Evolutionary conservation across 2,797 vertebrate species (phyloP).

Genomic region (Cuniculus paca): DNA sequence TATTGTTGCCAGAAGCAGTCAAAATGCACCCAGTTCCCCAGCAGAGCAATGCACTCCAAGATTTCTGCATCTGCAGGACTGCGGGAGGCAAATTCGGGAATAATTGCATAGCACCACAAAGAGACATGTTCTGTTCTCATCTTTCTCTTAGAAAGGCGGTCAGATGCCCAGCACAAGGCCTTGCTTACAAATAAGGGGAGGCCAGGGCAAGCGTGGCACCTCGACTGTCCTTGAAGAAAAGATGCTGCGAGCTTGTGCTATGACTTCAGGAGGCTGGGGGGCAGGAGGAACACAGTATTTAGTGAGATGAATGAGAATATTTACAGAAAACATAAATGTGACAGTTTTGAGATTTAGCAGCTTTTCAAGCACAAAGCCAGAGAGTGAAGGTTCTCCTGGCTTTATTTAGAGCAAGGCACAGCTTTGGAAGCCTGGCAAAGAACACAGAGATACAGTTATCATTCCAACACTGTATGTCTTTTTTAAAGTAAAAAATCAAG

Average conservation of each 20-base stretch:
- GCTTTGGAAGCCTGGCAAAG: not conserved
- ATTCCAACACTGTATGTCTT: not conserved
- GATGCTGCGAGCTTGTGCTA: not conserved
- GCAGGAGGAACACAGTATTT: not conserved
- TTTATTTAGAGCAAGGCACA: constrained; percentile 51
- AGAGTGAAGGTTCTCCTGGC: not conserved
- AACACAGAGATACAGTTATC: not conserved
- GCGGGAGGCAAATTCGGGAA: constrained; percentile 38
- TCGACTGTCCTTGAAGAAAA: not conserved
- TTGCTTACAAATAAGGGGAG: constrained; percentile 47
- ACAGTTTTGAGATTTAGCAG: constrained; percentile 58
- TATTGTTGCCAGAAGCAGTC: constrained; percentile 35
- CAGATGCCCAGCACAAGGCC: not conserved
- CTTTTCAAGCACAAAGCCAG: constrained; percentile 35
- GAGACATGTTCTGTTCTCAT: not conserved
- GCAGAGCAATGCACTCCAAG: not conserved
- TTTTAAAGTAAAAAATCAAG: constrained; percentile 48
- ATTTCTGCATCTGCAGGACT: not conserved
- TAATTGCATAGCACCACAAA: not conserved
- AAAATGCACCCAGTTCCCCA: constrained; percentile 58
- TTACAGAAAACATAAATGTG: constrained; percentile 69
- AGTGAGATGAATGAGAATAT: constrained; percentile 61
- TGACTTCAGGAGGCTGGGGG: no score
- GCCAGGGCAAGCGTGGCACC: not conserved
- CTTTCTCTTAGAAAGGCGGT: not conserved